A percentile compares a stretch with the other conserved stretches of the same genome.
These are phyloP conservation scores for Stegastes partitus DNA, from an alignment of 2,113 vertebrate genomes.

Conservation along the genomic window DNA sequence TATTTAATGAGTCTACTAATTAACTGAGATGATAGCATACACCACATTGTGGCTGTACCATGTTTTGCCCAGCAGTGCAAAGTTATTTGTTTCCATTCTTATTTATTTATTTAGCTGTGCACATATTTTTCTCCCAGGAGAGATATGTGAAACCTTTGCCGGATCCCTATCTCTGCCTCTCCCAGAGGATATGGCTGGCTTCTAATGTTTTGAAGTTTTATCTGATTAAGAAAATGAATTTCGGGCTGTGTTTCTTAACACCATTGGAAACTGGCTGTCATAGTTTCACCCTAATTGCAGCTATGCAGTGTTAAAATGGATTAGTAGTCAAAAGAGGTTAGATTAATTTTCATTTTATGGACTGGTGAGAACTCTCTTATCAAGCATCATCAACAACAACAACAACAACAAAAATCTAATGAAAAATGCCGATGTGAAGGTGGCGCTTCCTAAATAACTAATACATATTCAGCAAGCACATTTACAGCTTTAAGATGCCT, in stretches of 20 bases:
- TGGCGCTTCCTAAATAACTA: too few species aligned
- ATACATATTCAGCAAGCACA: too few species aligned
- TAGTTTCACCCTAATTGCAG: conserved; percentile 47
- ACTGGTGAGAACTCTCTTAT: conserved; percentile 19
- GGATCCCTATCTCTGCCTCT: conserved; percentile 70
- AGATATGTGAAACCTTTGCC: conserved; percentile 59
- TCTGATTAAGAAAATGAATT: conserved; percentile 74
- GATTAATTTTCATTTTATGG: neutral
- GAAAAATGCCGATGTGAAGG: conserved; percentile 1
- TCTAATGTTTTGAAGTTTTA: conserved; percentile 72
- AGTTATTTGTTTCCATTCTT: conserved; percentile 69
- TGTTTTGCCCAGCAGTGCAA: conserved; percentile 70
- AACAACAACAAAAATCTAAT: neutral
- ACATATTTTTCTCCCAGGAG: conserved; percentile 67
- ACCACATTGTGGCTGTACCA: conserved; percentile 47
- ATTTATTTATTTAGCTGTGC: conserved; percentile 71
- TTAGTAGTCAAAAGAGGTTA: conserved; percentile 29
- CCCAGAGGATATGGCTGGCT: conserved; percentile 51
- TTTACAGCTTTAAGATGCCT: too few species aligned
- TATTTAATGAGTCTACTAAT: conserved; percentile 79
- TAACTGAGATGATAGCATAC: conserved; percentile 68
- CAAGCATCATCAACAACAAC: neutral
- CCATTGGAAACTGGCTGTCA: conserved; percentile 46
- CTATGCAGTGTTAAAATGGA: conserved; percentile 25
- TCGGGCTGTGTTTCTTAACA: conserved; percentile 48